These are phyloP conservation scores for Arge pagana DNA, from an alignment of 2,888 invertebrate genomes.

Conservation along the genomic window DNA sequence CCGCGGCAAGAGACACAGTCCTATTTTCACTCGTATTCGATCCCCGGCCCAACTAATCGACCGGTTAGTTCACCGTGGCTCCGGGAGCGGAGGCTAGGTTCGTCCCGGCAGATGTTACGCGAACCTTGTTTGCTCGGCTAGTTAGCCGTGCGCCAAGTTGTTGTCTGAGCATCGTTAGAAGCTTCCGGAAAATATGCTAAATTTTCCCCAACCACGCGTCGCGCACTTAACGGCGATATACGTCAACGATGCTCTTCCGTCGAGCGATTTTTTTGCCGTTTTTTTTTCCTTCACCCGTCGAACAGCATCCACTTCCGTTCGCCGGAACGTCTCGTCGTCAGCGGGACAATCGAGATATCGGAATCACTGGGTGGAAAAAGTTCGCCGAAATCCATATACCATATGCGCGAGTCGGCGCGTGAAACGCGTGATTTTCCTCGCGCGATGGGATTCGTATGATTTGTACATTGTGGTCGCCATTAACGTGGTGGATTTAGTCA, in stretches of 20 bases:
- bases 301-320: too few relatives aligned
- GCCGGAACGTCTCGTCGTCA: too few relatives aligned
- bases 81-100: neutral
- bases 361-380: too few relatives aligned
- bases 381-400: too few relatives aligned
- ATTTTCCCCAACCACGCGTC: neutral
- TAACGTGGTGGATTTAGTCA: slow-evolving; percentile 21
- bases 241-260: slow-evolving; percentile 1
- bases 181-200: slow-evolving; percentile 32
- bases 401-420: too few relatives aligned
- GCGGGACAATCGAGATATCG: too few relatives aligned
- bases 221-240: neutral
- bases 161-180: slow-evolving; percentile 36
- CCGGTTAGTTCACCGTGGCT: slow-evolving; percentile 32
- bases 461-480: too few relatives aligned
- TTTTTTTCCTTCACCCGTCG: too few relatives aligned
- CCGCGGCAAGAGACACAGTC: slow-evolving; percentile 15
- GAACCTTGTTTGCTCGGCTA: slow-evolving; percentile 13
- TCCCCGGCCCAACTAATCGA: slow-evolving; percentile 40
- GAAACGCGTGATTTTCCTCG: too few relatives aligned
- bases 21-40: slow-evolving; percentile 20
- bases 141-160: slow-evolving; percentile 15
- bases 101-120: slow-evolving; percentile 41
- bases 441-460: too few relatives aligned
- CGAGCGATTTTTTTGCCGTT: too few relatives aligned